A percentile compares a stretch with the other conserved stretches of the same genome.
Conservation (phyloP, 2,888 invertebrate species). For the Diarsia rubi region DNA sequence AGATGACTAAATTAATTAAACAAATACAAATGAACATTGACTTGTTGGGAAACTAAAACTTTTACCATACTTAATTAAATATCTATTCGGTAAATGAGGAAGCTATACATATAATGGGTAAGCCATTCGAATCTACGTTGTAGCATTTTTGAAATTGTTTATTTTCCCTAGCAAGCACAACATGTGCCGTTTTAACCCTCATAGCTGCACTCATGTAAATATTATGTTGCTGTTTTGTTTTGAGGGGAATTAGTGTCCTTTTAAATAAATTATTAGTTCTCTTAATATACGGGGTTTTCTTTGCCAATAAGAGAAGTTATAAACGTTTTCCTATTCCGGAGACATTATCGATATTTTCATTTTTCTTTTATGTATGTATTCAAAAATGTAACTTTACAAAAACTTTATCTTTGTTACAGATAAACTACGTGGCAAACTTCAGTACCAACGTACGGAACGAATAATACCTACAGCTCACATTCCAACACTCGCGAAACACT, state of each 20-base stretch:
- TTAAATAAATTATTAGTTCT: background rate
- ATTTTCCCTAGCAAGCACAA: constrained; percentile 18
- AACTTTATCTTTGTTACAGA: constrained; percentile 78
- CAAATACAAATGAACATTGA: background rate
- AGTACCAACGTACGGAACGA: constrained; percentile 73
- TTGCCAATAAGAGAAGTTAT: no score
- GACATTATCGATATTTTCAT: background rate
- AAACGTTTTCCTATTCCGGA: background rate
- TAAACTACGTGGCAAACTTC: constrained; percentile 71
- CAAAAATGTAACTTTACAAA: constrained; percentile 15
- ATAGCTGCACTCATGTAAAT: background rate
- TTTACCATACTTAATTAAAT: background rate
- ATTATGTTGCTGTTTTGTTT: background rate
- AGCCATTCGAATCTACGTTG: background rate
- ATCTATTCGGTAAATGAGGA: background rate
- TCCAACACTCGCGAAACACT: constrained; percentile 72
- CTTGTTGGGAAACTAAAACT: background rate
- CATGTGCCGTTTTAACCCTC: background rate
- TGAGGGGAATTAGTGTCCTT: background rate
- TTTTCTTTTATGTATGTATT: background rate
- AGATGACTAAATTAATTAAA: no score
- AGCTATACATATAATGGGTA: background rate
- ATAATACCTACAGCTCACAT: constrained; percentile 67
- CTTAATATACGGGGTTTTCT: background rate
- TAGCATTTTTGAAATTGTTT: background rate